Percentiles rank a stretch among this genome's conserved stretches.
Evolutionary conservation across 2,113 vertebrate genomes (phyloP).

Genomic region (Lasiurus borealis): DNA sequence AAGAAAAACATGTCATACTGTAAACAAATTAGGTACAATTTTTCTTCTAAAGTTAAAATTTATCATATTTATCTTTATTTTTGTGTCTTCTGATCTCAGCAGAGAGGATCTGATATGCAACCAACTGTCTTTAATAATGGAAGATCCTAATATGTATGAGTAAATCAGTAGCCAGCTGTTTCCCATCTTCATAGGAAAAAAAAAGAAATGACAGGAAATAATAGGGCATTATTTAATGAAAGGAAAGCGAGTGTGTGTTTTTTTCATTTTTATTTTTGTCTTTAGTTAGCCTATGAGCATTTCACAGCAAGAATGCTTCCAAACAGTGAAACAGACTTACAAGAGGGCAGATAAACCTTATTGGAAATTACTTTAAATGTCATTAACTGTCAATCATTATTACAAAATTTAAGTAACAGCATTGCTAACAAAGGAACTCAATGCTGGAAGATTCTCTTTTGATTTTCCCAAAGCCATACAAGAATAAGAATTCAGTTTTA

Average conservation of each 20-base stretch:
- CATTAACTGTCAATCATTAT: not conserved
- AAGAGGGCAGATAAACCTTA: not conserved
- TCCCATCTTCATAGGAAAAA: not conserved
- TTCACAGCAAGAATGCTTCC: constrained; percentile 52
- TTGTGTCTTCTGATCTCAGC: not conserved
- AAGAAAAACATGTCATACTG: not conserved
- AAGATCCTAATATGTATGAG: not conserved
- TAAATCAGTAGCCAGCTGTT: not conserved
- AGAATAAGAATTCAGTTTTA: constrained; percentile 23
- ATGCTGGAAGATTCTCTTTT: not conserved
- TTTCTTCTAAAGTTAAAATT: not conserved
- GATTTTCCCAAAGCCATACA: not conserved
- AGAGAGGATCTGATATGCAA: not conserved
- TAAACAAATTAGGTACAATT: constrained; percentile 20
- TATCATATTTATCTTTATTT: not conserved
- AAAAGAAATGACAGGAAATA: not conserved
- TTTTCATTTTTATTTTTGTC: not conserved
- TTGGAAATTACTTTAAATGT: constrained; percentile 41
- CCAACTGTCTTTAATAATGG: not conserved
- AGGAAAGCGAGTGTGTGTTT: not conserved
- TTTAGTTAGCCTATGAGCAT: not conserved
- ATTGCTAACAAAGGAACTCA: not conserved
- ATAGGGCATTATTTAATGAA: not conserved
- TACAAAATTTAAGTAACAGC: constrained; percentile 18
- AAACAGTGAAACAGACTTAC: constrained; percentile 7